A percentile compares a stretch with the other conserved stretches of the same genome.
These are phyloP conservation scores for Agrotis clavis DNA, from an alignment of 2,888 invertebrate species.

Conservation along the genomic window DNA sequence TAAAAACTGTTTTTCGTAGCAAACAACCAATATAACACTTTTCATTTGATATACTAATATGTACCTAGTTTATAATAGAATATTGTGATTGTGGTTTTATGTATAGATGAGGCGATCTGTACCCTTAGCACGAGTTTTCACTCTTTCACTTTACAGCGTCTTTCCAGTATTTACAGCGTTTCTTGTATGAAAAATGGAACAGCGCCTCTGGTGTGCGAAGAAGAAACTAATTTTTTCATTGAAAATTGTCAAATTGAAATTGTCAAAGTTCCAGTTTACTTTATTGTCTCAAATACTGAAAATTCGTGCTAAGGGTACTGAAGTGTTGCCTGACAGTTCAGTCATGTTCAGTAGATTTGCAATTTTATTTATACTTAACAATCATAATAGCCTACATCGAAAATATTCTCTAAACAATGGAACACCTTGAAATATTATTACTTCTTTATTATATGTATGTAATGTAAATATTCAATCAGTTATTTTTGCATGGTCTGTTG, in stretches of 20 bases:
- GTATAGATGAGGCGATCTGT: not conserved
- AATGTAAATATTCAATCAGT: constrained; percentile 50
- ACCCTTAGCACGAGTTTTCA: no score
- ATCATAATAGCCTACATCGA: constrained; percentile 41
- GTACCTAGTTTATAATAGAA: constrained; percentile 34
- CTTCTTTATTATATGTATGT: constrained; percentile 9
- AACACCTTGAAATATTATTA: constrained; percentile 25
- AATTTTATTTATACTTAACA: constrained; percentile 22
- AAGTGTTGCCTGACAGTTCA: constrained; percentile 14
- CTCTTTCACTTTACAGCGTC: no score
- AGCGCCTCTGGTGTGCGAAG: no score
- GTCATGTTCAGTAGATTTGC: constrained; percentile 41
- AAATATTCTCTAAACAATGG: constrained; percentile 32
- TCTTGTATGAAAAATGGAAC: no score
- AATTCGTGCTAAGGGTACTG: no score
- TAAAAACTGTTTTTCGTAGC: constrained; percentile 29
- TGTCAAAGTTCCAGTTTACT: no score
- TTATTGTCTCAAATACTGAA: no score
- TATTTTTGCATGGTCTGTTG: constrained; percentile 16
- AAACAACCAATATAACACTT: constrained; percentile 20
- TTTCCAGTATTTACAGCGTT: no score
- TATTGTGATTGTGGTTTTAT: constrained; percentile 38
- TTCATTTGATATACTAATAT: constrained; percentile 32
- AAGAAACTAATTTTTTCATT: no score
- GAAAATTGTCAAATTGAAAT: no score